A percentile compares a stretch with the other conserved stretches of the same genome.
Evolutionary conservation across 1,140 invertebrate genomes (phyloP).

Genomic region (Aphaenogaster ashmeadi): DNA sequence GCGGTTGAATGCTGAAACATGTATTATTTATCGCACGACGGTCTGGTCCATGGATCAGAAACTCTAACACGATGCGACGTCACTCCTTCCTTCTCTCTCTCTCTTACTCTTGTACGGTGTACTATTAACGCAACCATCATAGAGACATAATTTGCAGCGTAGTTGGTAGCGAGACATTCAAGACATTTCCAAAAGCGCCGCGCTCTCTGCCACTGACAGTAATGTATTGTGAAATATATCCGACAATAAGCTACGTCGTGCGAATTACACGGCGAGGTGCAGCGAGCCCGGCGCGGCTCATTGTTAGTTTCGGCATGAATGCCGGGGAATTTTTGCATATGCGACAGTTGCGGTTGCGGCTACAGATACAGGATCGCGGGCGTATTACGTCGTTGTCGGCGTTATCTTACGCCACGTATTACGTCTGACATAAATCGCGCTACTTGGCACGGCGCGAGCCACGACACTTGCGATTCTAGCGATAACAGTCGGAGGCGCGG

Average conservation of each 20-base stretch:
- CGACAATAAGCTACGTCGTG: constrained; percentile 58
- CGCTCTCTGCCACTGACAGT: constrained; percentile 53
- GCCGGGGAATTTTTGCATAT: constrained; percentile 40
- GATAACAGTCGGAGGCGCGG: constrained; percentile 16
- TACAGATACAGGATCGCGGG: not conserved
- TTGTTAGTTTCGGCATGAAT: constrained; percentile 52
- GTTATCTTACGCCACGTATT: constrained; percentile 48
- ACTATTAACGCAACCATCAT: constrained; percentile 52
- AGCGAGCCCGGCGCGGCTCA: constrained; percentile 39
- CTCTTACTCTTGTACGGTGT: not conserved
- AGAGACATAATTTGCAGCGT: constrained; percentile 59
- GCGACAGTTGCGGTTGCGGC: constrained; percentile 9
- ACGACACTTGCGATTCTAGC: not conserved
- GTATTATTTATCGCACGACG: constrained; percentile 41
- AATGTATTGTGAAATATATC: constrained; percentile 63
- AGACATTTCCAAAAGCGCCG: constrained; percentile 54
- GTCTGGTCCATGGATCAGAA: constrained; percentile 23
- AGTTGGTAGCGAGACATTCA: constrained; percentile 48
- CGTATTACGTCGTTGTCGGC: constrained; percentile 6
- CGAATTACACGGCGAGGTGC: constrained; percentile 36
- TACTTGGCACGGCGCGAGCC: not conserved
- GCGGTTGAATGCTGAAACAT: constrained; percentile 17
- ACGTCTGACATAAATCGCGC: constrained; percentile 11
- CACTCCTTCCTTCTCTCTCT: constrained; percentile 17
- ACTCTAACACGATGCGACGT: constrained; percentile 22